Conservation (phyloP, 2,888 invertebrate genomes). For the Celastrina argiolus region DNA sequence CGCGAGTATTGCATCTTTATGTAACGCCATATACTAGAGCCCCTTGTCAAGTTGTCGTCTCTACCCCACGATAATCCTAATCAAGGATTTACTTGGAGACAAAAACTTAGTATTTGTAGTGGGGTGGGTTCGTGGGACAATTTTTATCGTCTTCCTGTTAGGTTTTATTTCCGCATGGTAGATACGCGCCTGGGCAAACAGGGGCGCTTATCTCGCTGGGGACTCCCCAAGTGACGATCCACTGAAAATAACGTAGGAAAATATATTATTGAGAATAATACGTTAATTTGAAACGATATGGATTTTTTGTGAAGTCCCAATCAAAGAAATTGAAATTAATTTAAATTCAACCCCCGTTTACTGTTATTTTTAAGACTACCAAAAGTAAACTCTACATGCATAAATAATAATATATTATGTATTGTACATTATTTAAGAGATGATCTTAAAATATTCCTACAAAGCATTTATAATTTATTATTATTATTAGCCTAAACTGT, state of each 20-base stretch:
- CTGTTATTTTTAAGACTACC: too few species aligned
- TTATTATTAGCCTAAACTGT: too few species aligned
- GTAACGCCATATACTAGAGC: too few species aligned
- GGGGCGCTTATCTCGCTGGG: conserved; percentile 61
- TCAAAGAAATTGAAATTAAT: background rate
- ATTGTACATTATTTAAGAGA: too few species aligned
- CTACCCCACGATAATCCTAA: background rate
- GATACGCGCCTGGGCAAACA: conserved; percentile 69
- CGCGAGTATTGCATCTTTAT: too few species aligned
- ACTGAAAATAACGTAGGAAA: conserved; percentile 11
- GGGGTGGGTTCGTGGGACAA: conserved; percentile 44
- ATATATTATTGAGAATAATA: background rate
- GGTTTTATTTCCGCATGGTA: conserved; percentile 69
- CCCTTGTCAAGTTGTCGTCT: background rate
- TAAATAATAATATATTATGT: too few species aligned
- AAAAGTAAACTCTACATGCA: too few species aligned
- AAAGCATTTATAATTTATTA: too few species aligned
- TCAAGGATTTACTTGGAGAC: background rate
- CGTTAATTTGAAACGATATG: background rate
- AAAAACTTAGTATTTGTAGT: conserved; percentile 10
- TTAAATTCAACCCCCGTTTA: too few species aligned
- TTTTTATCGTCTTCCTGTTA: conserved; percentile 70
- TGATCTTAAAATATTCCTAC: too few species aligned
- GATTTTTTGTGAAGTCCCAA: background rate
- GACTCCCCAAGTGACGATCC: conserved; percentile 46